These are phyloP conservation scores for Coccyzus lansbergi DNA, from an alignment of 2,797 vertebrate genomes.

Conservation along the genomic window DNA sequence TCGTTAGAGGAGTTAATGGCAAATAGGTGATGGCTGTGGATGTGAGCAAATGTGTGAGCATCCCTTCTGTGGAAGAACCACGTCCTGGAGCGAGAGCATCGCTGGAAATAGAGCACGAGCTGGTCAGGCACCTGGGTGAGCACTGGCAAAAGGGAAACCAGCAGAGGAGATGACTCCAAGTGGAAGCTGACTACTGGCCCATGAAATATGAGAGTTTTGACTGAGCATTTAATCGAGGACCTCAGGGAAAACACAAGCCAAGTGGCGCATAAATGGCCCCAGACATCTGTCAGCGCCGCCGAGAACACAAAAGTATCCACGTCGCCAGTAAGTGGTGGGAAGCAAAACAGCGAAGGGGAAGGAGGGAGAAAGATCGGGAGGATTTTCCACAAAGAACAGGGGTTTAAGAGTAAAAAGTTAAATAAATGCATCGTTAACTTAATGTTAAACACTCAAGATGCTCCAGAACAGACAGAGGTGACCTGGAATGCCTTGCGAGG, in stretches of 20 bases:
- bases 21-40: fast-evolving
- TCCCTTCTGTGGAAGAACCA: fast-evolving
- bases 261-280: background rate
- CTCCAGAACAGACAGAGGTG: background rate
- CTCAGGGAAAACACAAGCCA: conserved; percentile 26
- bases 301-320: background rate
- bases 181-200: background rate
- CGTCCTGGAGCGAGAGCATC: background rate
- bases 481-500: background rate
- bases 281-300: background rate
- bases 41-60: background rate
- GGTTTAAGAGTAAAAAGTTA: background rate
- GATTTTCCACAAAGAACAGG: fast-evolving
- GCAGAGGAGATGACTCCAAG: background rate
- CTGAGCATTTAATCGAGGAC: conserved; percentile 12
- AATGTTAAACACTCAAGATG: fast-evolving
- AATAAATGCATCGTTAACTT: background rate
- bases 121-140: background rate
- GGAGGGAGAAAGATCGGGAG: background rate
- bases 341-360: fast-evolving
- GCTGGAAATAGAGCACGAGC: fast-evolving
- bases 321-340: background rate
- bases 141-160: background rate
- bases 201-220: background rate
- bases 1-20: background rate